Base-by-base conservation (phyloP, 2,113 vertebrate genomes). In the Ranitomeya variabilis region DNA sequence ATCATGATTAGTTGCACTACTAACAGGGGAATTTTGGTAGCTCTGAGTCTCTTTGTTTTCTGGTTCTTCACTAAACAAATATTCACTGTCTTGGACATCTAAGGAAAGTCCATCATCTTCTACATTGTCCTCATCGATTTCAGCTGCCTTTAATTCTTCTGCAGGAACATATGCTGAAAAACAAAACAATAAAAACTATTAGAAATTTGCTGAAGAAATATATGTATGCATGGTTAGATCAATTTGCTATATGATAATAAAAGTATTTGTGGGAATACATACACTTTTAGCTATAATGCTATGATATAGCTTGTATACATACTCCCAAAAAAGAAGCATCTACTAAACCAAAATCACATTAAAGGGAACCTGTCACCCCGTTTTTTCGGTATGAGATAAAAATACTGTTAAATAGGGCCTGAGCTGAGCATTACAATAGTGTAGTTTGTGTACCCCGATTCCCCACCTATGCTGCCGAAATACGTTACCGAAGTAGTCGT, bases 1-100 rank as follows among this genome's bases (percentile, higher is more conserved):
- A 12, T 99, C 98, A 90, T 96, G 98, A 92, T 99, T 98, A 62
- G 97, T 99, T 89, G 97, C 97, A 80, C 97, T 98, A 95, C 98
- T 99, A 93, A 97, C 95, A 2, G 98, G 98, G 80, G 98, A 99
- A 93, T 98, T 96, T 94, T 99, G 97, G 94, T 95, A 98, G 95
- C 98, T 99, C 90, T 94, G 96, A 90, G 88, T 95, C 92, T 99
- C 97, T 91, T 94, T 96, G 94, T 93, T 94, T 13, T 99, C 97
- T 0, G 96, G 93, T 26, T 99, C 97, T 19, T 99, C 98, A 83
- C 94, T 96, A 94, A 97, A 97, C 90, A 95, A 91, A 90, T 94
- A 98, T 87, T 99, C 97, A 74, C 95, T 93, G 60, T 98, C 98
- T 94, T 96, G 97, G 89, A 96, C 93, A 89, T 97, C 97, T 93